Percentiles rank a stretch among this genome's conserved stretches.
Evolutionary conservation across 2,113 vertebrate genomes (phyloP).

Genomic region (Oreocharis arfaki): DNA sequence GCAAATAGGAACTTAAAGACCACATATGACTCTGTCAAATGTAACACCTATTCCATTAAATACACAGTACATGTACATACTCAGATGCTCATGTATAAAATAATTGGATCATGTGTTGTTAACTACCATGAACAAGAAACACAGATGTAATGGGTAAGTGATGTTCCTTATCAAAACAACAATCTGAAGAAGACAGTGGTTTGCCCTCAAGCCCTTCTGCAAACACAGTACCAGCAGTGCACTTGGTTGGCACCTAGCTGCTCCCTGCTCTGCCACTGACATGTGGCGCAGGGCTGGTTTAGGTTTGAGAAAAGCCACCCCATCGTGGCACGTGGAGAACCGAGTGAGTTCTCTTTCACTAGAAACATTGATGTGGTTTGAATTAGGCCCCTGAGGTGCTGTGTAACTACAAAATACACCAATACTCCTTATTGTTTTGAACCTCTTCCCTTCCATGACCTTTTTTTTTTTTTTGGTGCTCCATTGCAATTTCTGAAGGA

Average conservation of each 20-base stretch:
- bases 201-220: neutral
- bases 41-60: neutral
- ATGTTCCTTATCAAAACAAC: neutral
- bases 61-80: too few relatives aligned
- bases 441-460: neutral
- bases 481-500: neutral
- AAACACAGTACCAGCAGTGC: neutral
- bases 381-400: neutral
- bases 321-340: fast-evolving
- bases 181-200: neutral
- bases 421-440: neutral
- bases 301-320: neutral
- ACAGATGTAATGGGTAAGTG: neutral
- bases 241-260: neutral
- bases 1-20: neutral
- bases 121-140: neutral
- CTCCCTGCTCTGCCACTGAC: neutral
- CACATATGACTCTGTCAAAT: neutral
- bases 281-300: neutral
- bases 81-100: neutral
- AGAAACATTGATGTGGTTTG: neutral
- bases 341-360: neutral
- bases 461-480: neutral
- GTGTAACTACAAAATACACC: neutral
- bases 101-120: neutral